Evolutionary conservation across 2,797 vertebrate species (phyloP).

Genomic region (Eulemur albifrons): DNA sequence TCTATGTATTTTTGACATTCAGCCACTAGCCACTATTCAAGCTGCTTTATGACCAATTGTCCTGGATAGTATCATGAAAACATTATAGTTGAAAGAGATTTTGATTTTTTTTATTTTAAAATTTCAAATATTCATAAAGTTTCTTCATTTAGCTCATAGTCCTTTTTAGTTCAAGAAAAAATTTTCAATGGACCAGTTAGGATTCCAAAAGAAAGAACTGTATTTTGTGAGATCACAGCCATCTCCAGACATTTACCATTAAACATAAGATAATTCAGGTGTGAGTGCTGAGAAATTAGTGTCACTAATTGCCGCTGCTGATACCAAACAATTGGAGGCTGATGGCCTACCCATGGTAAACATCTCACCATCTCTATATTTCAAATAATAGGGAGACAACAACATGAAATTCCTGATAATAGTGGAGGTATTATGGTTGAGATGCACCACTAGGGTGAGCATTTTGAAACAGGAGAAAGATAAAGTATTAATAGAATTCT

Average conservation of each 20-base stretch:
- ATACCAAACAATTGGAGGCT: not conserved
- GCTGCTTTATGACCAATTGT: not conserved
- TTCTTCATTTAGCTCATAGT: not conserved
- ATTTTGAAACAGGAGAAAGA: not conserved
- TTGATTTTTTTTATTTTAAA: not conserved
- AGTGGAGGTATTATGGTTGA: not conserved
- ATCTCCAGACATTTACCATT: not conserved
- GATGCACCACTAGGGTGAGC: not conserved
- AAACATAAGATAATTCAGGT: not conserved
- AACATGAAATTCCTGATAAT: not conserved
- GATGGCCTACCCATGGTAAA: not conserved
- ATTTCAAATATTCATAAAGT: not conserved
- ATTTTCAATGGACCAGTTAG: not conserved
- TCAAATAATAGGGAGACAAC: not conserved
- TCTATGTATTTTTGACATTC: not conserved
- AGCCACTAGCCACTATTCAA: not conserved
- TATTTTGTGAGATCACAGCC: not conserved
- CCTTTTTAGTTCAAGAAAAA: not conserved
- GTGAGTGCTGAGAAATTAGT: not conserved
- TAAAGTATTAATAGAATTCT: not conserved
- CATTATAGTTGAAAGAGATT: not conserved
- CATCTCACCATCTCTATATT: not conserved
- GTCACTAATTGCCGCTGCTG: not conserved
- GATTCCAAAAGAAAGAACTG: not conserved
- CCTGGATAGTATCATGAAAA: not conserved